Conservation (phyloP, 1,140 invertebrate species). For the Zaprionus inermis region DNA sequence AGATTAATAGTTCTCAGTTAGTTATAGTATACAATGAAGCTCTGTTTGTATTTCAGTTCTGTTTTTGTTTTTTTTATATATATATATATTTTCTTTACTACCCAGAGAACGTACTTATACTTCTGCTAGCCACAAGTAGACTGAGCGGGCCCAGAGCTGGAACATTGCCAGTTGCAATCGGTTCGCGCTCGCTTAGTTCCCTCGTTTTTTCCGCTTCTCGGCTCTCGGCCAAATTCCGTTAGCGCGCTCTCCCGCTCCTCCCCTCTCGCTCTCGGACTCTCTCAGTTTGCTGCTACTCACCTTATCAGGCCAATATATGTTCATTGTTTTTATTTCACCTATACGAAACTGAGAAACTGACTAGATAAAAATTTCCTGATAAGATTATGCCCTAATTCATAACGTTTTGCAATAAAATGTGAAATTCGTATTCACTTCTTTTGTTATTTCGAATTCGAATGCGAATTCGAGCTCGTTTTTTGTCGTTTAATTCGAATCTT, state of each 20-base stretch:
- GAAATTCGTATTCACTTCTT: neutral
- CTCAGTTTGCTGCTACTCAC: constrained; percentile 19
- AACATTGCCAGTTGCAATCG: constrained; percentile 60
- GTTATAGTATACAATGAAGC: constrained; percentile 13
- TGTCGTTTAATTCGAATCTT: neutral
- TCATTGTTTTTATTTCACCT: constrained; percentile 39
- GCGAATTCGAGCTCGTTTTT: neutral
- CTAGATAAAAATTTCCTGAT: constrained; percentile 59
- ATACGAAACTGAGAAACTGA: constrained; percentile 1
- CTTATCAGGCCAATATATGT: constrained; percentile 62
- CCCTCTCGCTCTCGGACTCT: constrained; percentile 17
- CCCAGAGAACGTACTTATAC: constrained; percentile 67
- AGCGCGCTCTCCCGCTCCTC: constrained; percentile 9
- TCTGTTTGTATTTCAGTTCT: constrained; percentile 16
- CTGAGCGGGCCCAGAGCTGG: constrained; percentile 57
- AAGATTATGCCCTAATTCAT: constrained; percentile 57
- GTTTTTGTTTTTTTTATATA: constrained; percentile 3
- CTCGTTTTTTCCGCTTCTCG: constrained; percentile 34
- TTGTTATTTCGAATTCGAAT: constrained; percentile 3
- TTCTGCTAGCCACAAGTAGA: constrained; percentile 71
- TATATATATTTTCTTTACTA: neutral
- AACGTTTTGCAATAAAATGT: constrained; percentile 60
- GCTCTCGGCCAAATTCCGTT: constrained; percentile 49
- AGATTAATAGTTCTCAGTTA: neutral
- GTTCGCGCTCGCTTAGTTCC: neutral